Evolutionary conservation across 2,113 vertebrate species (phyloP), one percentile per base, ranked within the genome.

Genomic region (Megaleporinus macrocephalus): DNA sequence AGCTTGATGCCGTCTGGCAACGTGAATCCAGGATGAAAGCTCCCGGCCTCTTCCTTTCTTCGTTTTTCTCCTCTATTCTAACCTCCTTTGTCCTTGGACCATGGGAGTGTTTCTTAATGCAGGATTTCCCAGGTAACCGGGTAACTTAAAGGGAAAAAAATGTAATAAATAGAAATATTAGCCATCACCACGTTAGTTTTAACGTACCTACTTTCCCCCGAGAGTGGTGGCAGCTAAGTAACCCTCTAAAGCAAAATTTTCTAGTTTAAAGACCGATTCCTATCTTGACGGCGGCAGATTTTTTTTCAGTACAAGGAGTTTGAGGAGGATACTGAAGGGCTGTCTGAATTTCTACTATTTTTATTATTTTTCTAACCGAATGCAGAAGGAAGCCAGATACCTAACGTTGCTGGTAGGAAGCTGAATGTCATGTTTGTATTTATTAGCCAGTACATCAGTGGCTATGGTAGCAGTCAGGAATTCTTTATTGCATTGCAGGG

Each of bases 11-110:
- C 76, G 65, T 73, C 78, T 78, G 62, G 57, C 36, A 63, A 76
- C 80, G 66, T 30, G 61, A 75, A 63, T 76, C 72, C 71, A 65
- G 75, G 80, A 85, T 71, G 62, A 57, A 85, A 62, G 49, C 53
- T 16, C 26, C 49, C 62, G 63, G 30, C 29, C 22, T 33, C 10
- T 33, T 26, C 51, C 70, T 36, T 13, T 53, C 16, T 51, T 73
- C 22, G 4, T 24, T 59, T 61, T 22, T 29, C 29, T 14, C 16
- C 20, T 18, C 44, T 63, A 44, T 70, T 14, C 22, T 11, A 14
- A 10, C 9, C 36, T 3, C 3, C 36, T 41, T 44, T 44, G 36
- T 70, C 41, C 20, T 41, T 30, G 5, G 30, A 41, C 30, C 30
- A 18, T 55, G 53, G 13, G 53, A 18, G 15, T 6, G 12, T 5